Evolutionary conservation across 2,888 invertebrate species (phyloP), one percentile per base, ranked within the genome.

Genomic region (Morpho achilles): DNA sequence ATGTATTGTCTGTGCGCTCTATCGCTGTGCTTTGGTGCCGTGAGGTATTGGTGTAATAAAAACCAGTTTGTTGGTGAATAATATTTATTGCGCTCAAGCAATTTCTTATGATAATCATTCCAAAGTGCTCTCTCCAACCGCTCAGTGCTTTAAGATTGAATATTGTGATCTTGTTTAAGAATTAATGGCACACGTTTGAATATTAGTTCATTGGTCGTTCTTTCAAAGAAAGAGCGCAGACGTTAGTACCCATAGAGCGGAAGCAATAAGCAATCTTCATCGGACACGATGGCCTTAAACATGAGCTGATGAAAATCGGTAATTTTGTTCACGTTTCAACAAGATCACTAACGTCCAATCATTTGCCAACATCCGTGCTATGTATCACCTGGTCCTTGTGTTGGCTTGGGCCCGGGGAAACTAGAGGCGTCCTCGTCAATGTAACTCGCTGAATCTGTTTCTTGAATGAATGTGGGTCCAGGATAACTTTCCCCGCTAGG

Each of bases 21-120:
- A 60, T 62, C 65, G 65, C 60, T 53, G 69, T 71, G 70, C 69
- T 65, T 65, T 72, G 66, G 87, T 87, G 88, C 87, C 80, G 81
- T 72, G 71, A 76, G 85, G 86, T 86, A 83, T 81, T 84, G 88
- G 89, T 88, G 87, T 88, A 87, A 90, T 88, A 87, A 87, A 87
- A 90, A 88, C 89, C 87, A 89, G 83, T 82, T 89, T 80, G 79
- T 76, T 79, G 71, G 84, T 87, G 85, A 80, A 87, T 74, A 86
- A 79, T 76, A 77, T 88, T 89, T 89, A 89, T 89, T 89, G 88
- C 84, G 74, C 73, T 80, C 73, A 87, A 87, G 87, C 87, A 80
- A 77, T 73, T 74, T 52, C 48, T 67, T 71, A 72, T 70, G 71
- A 69, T 67, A 77, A 73, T 77, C 58, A 76, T 78, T 78, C 74